Base-by-base conservation (phyloP, 2,797 vertebrate species). In the Spheniscus humboldti region DNA sequence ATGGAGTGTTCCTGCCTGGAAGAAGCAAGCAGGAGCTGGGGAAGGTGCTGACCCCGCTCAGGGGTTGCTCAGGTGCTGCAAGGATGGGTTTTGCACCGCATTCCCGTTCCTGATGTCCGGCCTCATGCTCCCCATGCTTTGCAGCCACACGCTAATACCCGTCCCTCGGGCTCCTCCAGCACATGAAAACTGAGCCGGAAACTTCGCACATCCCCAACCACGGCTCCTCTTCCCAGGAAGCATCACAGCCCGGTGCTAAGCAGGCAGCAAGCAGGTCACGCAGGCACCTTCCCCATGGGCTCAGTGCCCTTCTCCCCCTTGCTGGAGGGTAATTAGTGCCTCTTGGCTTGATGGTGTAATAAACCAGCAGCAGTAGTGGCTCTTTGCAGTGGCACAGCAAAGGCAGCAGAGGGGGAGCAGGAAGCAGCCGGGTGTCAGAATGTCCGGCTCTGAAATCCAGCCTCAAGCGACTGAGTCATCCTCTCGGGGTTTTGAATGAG, bases 71-170 rank as follows among this genome's bases (percentile, higher is more conserved):
- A 23, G n/a, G 18, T 47, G 50, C 53, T 57, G 30, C 3, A 1
- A 53, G 50, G 24, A 7, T 4, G 1, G 18, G 7, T 71, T 84
- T 68, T 41, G 48, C 47, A 39, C 12, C 1, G 0, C 1, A 1
- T 63, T 77, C 35, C 39, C 14, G 0, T 13, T 71, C 39, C 64
- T n/a, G 23, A 23, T 13, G 24, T 4, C 62, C 0, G 0, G 18
- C 64, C 37, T 27, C 6, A 4, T 0, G 1, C 59, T 88, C 22
- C n/a, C 43, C 0, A 2, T 2, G 2, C 62, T 94, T 96, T 13
- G 0, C 95, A 88, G 56, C 4, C 28, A 43, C 75, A 39, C 0
- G 57, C 73, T 91, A 96, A 95, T 75, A 57, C 93, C 57, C 27
- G 23, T 35, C 37, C 37, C 52, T 50, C 1, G 2, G 45, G n/a